Percentiles rank a stretch among this genome's conserved stretches.
phyloP scores from a whole-genome alignment of 2,113 vertebrate genomes.

The Tetraodon nigroviridis region DNA sequence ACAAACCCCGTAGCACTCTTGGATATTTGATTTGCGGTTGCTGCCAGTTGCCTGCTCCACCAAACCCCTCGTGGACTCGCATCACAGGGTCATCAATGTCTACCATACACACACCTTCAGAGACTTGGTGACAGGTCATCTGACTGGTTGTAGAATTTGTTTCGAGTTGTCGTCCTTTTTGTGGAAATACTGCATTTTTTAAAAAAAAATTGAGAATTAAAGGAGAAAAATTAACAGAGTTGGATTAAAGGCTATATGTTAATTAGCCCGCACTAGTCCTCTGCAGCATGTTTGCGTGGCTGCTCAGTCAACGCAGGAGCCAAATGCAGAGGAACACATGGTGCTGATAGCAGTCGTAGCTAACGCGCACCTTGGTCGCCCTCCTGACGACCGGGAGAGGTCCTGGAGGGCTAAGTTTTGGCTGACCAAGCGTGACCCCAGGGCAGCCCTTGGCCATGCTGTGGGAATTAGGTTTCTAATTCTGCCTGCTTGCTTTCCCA shows the following conservation, averaged over 20 bases:
- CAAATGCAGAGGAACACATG: background rate
- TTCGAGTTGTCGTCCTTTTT: background rate
- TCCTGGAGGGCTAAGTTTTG: no score
- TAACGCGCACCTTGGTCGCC: background rate
- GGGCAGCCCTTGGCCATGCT: no score
- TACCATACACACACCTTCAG: background rate
- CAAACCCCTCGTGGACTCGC: constrained; percentile 12
- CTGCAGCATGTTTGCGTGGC: background rate
- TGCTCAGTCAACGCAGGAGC: background rate
- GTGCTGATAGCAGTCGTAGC: background rate
- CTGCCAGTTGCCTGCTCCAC: constrained; percentile 2
- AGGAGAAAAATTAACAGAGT: background rate
- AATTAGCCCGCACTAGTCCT: background rate
- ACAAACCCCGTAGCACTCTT: constrained; percentile 28
- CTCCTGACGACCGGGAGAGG: background rate
- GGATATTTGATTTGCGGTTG: constrained; percentile 12
- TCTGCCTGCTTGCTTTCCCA: no score
- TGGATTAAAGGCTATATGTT: background rate
- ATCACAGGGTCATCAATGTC: constrained; percentile 1
- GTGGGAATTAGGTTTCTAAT: no score
- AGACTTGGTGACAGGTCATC: background rate
- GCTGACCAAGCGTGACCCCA: no score
- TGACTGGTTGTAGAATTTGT: background rate
- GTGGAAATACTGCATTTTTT: background rate
- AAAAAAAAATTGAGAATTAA: background rate